These are phyloP conservation scores for Drosophila putrida DNA, from an alignment of 2,888 invertebrate genomes.

Conservation along the genomic window DNA sequence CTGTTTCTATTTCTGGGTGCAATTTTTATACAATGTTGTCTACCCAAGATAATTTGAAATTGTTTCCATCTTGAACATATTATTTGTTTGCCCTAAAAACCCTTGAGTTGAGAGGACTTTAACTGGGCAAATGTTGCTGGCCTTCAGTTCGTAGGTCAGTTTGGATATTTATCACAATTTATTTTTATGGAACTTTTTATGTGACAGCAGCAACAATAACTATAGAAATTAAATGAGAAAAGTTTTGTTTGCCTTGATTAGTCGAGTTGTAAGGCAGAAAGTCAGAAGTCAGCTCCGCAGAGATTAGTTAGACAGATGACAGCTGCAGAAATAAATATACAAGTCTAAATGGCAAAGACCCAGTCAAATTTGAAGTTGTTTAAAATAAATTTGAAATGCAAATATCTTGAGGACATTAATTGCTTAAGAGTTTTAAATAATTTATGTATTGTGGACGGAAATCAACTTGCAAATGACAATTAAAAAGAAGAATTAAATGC, in stretches of 20 bases:
- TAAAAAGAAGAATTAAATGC: background rate
- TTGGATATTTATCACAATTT: slow-evolving; percentile 54
- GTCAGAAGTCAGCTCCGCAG: slow-evolving; percentile 12
- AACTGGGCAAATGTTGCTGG: slow-evolving; percentile 39
- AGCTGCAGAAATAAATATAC: slow-evolving; percentile 28
- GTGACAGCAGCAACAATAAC: slow-evolving; percentile 33
- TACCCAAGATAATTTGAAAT: slow-evolving; percentile 32
- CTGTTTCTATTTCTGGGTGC: slow-evolving; percentile 8
- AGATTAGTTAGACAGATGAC: slow-evolving; percentile 35
- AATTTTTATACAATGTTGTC: slow-evolving; percentile 41
- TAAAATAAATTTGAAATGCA: slow-evolving; percentile 42
- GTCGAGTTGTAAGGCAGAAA: slow-evolving; percentile 6
- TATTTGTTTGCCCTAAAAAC: slow-evolving; percentile 20
- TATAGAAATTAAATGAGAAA: slow-evolving; percentile 46
- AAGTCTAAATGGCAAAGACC: slow-evolving; percentile 19
- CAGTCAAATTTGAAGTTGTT: slow-evolving; percentile 28
- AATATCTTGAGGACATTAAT: slow-evolving; percentile 46
- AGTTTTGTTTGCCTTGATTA: slow-evolving; percentile 59
- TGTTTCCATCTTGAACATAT: slow-evolving; percentile 33
- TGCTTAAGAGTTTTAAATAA: slow-evolving; percentile 41
- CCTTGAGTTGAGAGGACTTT: slow-evolving; percentile 15
- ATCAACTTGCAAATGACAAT: slow-evolving; percentile 11
- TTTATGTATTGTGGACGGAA: slow-evolving; percentile 12
- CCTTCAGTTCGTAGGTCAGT: slow-evolving; percentile 42
- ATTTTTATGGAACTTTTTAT: slow-evolving; percentile 26